Evolutionary conservation across 1,140 invertebrate genomes (phyloP).

Genomic region (Arctopsyche grandis): DNA sequence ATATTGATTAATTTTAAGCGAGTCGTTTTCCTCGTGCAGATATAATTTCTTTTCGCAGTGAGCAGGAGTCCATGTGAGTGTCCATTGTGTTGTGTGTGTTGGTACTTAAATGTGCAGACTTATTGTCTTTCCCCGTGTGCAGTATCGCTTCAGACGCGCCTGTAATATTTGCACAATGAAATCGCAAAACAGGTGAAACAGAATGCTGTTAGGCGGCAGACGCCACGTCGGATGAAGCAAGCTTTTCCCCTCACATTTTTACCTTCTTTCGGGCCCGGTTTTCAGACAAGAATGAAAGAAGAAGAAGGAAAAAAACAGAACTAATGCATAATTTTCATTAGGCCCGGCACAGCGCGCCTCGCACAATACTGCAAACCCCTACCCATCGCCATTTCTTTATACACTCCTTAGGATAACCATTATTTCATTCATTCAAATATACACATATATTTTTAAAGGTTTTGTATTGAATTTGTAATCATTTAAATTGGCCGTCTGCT

Average conservation of each 20-base stretch:
- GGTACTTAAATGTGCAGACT: background rate
- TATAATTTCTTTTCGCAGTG: no score
- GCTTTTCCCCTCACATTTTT: background rate
- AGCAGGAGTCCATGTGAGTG: no score
- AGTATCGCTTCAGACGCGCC: background rate
- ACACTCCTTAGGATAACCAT: background rate
- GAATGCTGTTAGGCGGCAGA: conserved; percentile 16
- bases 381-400: background rate
- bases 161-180: conserved; percentile 18
- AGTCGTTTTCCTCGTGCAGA: no score
- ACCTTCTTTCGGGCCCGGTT: background rate
- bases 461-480: no score
- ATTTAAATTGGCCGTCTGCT: no score
- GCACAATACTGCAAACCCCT: conserved; percentile 38
- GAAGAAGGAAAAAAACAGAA: conserved; percentile 44
- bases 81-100: no score
- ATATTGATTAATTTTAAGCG: no score
- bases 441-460: no score
- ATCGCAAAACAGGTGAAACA: conserved; percentile 24
- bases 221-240: conserved; percentile 1
- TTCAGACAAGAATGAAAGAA: background rate
- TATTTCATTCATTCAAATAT: no score
- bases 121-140: conserved; percentile 3
- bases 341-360: conserved; percentile 52
- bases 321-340: conserved; percentile 56